These are phyloP conservation scores for Stegodyphus dumicola DNA, from an alignment of 1,140 invertebrate genomes.

Conservation along the genomic window DNA sequence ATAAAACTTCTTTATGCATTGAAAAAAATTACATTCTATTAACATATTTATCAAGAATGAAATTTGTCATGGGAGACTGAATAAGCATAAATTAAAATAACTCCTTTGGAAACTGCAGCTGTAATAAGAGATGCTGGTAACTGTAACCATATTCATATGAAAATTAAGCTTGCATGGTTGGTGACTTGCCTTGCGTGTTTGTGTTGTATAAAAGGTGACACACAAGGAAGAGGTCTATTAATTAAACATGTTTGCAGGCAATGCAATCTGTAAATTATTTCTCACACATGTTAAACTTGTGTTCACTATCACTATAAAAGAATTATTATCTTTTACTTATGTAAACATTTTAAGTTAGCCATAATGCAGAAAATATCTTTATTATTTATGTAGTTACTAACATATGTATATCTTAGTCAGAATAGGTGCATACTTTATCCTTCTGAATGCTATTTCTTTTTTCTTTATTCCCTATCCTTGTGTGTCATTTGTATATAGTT, in stretches of 20 bases:
- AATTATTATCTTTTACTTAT: neutral
- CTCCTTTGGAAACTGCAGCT: neutral
- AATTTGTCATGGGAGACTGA: neutral
- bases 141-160: neutral
- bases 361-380: neutral
- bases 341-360: neutral
- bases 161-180: constrained; percentile 6
- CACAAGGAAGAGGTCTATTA: neutral
- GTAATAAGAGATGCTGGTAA: neutral
- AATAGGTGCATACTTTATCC: neutral
- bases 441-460: neutral
- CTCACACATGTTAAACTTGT: neutral
- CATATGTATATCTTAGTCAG: too few relatives aligned
- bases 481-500: constrained; percentile 18
- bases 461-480: neutral
- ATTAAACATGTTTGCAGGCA: neutral
- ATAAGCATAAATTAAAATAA: neutral
- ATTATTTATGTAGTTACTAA: neutral
- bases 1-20: too few relatives aligned
- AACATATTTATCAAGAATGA: neutral
- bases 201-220: neutral
- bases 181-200: constrained; percentile 9
- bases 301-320: neutral
- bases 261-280: neutral
- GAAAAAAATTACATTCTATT: neutral